A percentile compares a stretch with the other conserved stretches of the same genome.
phyloP scores from a whole-genome alignment of 53 echinoderm and acorn worm genomes.

The Astropecten irregularis region DNA sequence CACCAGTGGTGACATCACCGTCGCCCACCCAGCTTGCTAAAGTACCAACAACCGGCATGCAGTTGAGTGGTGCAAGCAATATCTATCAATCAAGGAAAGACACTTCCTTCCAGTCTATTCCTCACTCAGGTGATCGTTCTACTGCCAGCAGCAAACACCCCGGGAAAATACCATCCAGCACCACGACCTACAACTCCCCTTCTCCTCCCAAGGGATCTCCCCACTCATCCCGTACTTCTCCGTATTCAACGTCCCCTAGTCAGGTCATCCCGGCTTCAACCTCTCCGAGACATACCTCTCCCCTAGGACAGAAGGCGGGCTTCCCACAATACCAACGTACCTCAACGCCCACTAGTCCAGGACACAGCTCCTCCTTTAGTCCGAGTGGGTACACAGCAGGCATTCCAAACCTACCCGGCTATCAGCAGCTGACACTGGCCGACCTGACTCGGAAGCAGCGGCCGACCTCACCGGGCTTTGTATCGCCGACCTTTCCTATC shows the following conservation, averaged over 20 bases:
- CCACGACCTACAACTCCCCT: slow-evolving; percentile 34
- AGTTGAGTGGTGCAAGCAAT: slow-evolving; percentile 3
- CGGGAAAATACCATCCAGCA: neutral
- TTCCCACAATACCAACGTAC: slow-evolving; percentile 40
- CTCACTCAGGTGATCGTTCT: slow-evolving; percentile 1
- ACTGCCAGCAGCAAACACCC: slow-evolving; percentile 23
- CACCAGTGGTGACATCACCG: slow-evolving; percentile 8
- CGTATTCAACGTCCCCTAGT: slow-evolving; percentile 36
- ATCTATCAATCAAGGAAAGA: slow-evolving; percentile 11
- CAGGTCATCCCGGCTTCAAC: slow-evolving; percentile 25
- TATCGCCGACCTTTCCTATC: slow-evolving; percentile 57
- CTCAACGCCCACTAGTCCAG: slow-evolving; percentile 15
- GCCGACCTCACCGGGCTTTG: slow-evolving; percentile 45
- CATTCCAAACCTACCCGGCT: slow-evolving; percentile 39
- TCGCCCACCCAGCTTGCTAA: neutral
- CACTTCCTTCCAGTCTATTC: slow-evolving; percentile 1
- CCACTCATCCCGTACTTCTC: slow-evolving; percentile 37
- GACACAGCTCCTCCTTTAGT: slow-evolving; percentile 33
- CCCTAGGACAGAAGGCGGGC: slow-evolving; percentile 35
- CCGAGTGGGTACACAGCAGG: slow-evolving; percentile 3
- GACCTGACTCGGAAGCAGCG: slow-evolving; percentile 53
- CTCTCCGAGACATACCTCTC: slow-evolving; percentile 40
- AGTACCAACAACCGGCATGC: neutral
- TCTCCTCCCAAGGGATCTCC: slow-evolving; percentile 50
- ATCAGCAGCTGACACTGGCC: slow-evolving; percentile 60